Evolutionary conservation across 1,140 invertebrate species (phyloP).

Genomic region (Drosophila hydei): DNA sequence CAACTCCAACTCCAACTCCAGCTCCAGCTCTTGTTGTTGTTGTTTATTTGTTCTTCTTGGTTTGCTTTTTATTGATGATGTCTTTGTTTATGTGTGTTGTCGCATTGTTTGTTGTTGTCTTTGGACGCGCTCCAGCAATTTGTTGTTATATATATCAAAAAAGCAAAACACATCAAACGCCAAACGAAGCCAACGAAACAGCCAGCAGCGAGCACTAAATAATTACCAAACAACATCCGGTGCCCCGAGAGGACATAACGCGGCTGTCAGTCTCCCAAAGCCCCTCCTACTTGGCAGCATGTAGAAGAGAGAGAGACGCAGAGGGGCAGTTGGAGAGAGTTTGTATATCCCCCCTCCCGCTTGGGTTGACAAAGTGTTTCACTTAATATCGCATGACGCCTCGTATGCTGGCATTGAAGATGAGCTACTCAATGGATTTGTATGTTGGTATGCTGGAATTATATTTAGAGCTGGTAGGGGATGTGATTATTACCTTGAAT

Average conservation of each 20-base stretch:
- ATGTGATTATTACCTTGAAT: constrained; percentile 31
- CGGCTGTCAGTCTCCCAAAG: constrained; percentile 29
- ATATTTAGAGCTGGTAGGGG: constrained; percentile 30
- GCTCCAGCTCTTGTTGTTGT: constrained; percentile 13
- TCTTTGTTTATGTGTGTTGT: constrained; percentile 80
- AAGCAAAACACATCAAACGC: constrained; percentile 74
- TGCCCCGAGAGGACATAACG: constrained; percentile 62
- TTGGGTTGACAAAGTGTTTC: constrained; percentile 76
- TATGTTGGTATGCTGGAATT: constrained; percentile 16
- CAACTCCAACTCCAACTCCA: constrained; percentile 14
- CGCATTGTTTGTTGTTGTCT: constrained; percentile 76
- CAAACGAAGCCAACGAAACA: constrained; percentile 24
- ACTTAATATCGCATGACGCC: constrained; percentile 78
- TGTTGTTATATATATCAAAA: constrained; percentile 72
- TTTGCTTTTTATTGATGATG: constrained; percentile 78
- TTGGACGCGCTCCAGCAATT: constrained; percentile 77
- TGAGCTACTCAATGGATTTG: constrained; percentile 59
- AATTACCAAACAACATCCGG: constrained; percentile 80
- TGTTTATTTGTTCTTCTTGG: constrained; percentile 45
- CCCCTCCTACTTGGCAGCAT: neutral
- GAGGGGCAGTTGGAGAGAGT: no score
- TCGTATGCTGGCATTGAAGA: constrained; percentile 58
- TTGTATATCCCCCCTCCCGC: neutral
- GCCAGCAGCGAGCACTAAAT: constrained; percentile 68
- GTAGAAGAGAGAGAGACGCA: neutral